These are phyloP conservation scores for Temnothorax rugatulus DNA, from an alignment of 2,888 invertebrate genomes.

Conservation along the genomic window DNA sequence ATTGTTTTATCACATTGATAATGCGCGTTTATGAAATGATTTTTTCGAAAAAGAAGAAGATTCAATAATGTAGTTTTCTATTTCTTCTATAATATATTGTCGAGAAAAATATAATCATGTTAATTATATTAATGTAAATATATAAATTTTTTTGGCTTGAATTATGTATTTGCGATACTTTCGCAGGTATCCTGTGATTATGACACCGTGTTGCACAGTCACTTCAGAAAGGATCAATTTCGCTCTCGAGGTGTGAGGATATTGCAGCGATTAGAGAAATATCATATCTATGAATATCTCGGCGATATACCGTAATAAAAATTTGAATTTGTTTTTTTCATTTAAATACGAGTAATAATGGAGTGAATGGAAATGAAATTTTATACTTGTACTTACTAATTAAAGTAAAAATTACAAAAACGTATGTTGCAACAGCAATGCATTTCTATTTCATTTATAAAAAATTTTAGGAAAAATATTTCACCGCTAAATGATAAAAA, in stretches of 20 bases:
- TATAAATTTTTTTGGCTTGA: neutral
- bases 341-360: neutral
- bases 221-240: constrained; percentile 87
- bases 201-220: constrained; percentile 88
- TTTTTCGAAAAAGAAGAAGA: neutral
- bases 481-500: neutral
- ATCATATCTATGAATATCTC: constrained; percentile 88
- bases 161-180: neutral
- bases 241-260: constrained; percentile 87
- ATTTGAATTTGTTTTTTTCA: neutral
- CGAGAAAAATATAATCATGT: neutral
- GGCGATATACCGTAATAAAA: constrained; percentile 83
- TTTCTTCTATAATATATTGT: neutral
- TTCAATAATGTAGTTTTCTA: neutral
- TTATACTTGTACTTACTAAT: neutral
- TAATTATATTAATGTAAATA: constrained; percentile 3
- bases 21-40: neutral
- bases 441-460: neutral
- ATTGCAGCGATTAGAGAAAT: constrained; percentile 87
- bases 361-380: neutral
- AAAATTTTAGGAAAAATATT: neutral
- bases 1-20: neutral
- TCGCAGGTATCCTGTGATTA: constrained; percentile 88
- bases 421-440: neutral
- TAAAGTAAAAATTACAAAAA: neutral